These are phyloP conservation scores for Astreopora myriophthalma DNA, from an alignment of 64 coral and sea anemone genomes.

Conservation along the genomic window DNA sequence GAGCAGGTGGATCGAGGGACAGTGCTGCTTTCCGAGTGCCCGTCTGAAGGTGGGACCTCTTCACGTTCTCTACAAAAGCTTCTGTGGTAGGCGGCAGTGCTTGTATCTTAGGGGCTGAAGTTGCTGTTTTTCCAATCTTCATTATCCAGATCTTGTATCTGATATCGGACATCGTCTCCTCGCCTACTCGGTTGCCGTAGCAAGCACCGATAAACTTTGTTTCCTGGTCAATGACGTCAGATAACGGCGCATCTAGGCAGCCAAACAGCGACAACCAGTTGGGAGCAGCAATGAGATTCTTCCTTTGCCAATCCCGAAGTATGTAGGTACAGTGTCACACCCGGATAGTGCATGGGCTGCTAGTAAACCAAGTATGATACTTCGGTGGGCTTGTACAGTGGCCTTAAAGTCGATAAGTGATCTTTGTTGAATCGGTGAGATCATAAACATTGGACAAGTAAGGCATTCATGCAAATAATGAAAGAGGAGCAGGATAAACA, in stretches of 20 bases:
- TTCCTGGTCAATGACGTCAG: constrained; percentile 21
- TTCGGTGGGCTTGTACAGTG: constrained; percentile 29
- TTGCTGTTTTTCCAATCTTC: constrained; percentile 47
- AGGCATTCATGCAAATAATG: constrained; percentile 33
- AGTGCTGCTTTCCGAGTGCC: background rate
- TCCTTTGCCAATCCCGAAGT: constrained; percentile 45
- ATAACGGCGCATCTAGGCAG: background rate
- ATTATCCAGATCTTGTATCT: constrained; percentile 34
- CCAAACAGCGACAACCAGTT: constrained; percentile 15
- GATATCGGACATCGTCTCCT: background rate
- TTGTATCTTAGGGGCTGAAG: constrained; percentile 40
- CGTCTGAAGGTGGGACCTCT: constrained; percentile 20
- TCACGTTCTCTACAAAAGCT: constrained; percentile 51
- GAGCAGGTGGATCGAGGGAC: background rate
- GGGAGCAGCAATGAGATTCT: constrained; percentile 30
- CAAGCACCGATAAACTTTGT: constrained; percentile 34
- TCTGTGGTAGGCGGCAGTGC: constrained; percentile 32
- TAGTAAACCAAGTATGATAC: constrained; percentile 48
- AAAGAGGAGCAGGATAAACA: constrained; percentile 24
- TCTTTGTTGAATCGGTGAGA: constrained; percentile 59
- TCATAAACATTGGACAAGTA: constrained; percentile 37
- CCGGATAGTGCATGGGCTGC: constrained; percentile 45
- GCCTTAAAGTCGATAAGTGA: constrained; percentile 37
- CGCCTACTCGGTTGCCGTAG: background rate
- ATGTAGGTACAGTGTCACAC: constrained; percentile 39